Evolutionary conservation across 2,888 invertebrate species (phyloP).

Genomic region (Ormyrus rosae): DNA sequence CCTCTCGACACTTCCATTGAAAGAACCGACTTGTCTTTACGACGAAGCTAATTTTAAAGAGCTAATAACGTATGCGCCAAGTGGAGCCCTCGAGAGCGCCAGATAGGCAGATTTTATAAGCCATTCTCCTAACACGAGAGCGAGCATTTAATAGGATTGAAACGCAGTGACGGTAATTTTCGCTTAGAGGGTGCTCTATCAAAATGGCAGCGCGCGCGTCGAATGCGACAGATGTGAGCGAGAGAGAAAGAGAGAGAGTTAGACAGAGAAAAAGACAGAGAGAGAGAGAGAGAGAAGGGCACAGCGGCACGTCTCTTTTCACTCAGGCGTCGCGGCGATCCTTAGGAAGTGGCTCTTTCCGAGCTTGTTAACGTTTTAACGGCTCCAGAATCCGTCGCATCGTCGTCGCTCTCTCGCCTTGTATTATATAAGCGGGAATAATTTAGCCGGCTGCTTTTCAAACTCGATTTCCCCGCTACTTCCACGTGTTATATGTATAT

Average conservation of each 20-base stretch:
- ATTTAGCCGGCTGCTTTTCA: constrained; percentile 31
- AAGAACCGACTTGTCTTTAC: too few species aligned
- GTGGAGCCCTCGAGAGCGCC: too few species aligned
- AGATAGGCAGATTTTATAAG: background rate
- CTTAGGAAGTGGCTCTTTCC: constrained; percentile 16
- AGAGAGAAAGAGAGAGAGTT: background rate
- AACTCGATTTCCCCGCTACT: constrained; percentile 14
- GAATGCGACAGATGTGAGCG: too few species aligned
- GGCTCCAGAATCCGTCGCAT: constrained; percentile 17
- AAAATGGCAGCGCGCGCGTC: too few species aligned
- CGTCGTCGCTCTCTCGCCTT: background rate
- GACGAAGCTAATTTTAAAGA: too few species aligned
- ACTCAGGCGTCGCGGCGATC: background rate
- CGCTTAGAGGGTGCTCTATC: too few species aligned
- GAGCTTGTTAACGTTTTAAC: constrained; percentile 41
- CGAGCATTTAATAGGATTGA: too few species aligned
- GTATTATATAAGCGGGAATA: constrained; percentile 33
- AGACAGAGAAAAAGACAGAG: too few species aligned
- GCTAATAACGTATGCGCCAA: too few species aligned
- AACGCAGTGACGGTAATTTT: too few species aligned
- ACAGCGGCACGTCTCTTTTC: background rate
- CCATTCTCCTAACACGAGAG: background rate
- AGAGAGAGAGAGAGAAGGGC: background rate
- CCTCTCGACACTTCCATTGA: too few species aligned
- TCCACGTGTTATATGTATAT: background rate